Conservation (phyloP, 2,888 invertebrate species). For the Corbicula japonica region DNA sequence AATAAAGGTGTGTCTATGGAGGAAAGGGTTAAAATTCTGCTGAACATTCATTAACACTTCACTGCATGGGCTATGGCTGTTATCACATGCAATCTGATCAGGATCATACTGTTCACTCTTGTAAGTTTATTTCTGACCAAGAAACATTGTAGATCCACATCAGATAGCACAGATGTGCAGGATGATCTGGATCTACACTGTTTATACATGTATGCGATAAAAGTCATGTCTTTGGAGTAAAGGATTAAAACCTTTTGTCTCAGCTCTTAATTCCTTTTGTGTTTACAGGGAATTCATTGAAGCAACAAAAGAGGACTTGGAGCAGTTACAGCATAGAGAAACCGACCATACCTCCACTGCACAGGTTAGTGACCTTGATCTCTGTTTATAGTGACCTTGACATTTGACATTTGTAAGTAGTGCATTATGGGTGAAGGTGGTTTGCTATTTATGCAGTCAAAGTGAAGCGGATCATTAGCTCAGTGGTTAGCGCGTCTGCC, state of each 20-base stretch:
- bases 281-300: slow-evolving; percentile 79
- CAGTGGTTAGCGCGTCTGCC: no score
- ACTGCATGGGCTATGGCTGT: no score
- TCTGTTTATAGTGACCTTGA: slow-evolving; percentile 6
- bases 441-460: no score
- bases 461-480: no score
- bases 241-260: no score
- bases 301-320: slow-evolving; percentile 79
- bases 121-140: not conserved
- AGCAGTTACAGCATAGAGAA: slow-evolving; percentile 74
- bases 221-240: not conserved
- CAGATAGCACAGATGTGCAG: not conserved
- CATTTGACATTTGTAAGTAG: slow-evolving; percentile 14
- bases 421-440: not conserved
- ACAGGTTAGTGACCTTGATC: slow-evolving; percentile 68
- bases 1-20: no score
- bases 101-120: not conserved
- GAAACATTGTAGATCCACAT: not conserved
- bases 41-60: no score
- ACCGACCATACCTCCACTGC: slow-evolving; percentile 76
- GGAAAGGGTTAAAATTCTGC: no score
- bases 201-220: not conserved
- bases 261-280: no score
- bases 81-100: no score
- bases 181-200: not conserved